These are phyloP conservation scores for Pseudorasbora parva DNA, from an alignment of 2,113 vertebrate genomes.

Conservation along the genomic window DNA sequence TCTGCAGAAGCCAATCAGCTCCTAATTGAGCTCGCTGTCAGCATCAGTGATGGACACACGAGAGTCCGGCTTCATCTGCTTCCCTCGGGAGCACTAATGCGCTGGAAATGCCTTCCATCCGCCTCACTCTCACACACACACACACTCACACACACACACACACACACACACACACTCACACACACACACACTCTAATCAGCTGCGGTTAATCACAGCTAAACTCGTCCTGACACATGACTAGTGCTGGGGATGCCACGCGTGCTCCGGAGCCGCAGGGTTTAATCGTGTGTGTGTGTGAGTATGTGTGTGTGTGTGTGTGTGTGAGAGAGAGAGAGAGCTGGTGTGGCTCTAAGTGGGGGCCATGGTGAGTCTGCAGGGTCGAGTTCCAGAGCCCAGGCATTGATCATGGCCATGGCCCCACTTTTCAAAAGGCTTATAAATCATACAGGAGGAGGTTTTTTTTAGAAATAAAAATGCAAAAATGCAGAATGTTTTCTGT, in stretches of 20 bases:
- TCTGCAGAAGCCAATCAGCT: not conserved
- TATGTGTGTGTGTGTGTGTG: too few relatives aligned
- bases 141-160: not conserved
- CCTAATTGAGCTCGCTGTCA: not conserved
- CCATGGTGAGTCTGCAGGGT: too few relatives aligned
- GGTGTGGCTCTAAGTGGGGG: too few relatives aligned
- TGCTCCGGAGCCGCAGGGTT: not conserved
- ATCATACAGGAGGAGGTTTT: too few relatives aligned
- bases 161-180: not conserved
- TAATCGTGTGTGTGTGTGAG: not conserved
- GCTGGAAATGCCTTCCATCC: not conserved
- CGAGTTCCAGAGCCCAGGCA: too few relatives aligned
- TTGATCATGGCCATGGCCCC: too few relatives aligned
- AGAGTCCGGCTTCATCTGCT: not conserved
- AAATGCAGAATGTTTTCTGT: too few relatives aligned
- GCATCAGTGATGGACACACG: not conserved
- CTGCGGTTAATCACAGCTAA: not conserved
- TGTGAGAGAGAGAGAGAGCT: too few relatives aligned
- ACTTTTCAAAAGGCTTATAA: too few relatives aligned
- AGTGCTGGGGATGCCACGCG: not conserved
- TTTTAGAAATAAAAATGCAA: too few relatives aligned
- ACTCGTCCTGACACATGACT: not conserved
- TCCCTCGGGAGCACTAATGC: conserved; percentile 7
- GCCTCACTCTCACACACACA: not conserved
- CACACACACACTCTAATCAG: conserved; percentile 7